Conservation (phyloP, 1,140 invertebrate species). For the Drosophila rufa region DNA sequence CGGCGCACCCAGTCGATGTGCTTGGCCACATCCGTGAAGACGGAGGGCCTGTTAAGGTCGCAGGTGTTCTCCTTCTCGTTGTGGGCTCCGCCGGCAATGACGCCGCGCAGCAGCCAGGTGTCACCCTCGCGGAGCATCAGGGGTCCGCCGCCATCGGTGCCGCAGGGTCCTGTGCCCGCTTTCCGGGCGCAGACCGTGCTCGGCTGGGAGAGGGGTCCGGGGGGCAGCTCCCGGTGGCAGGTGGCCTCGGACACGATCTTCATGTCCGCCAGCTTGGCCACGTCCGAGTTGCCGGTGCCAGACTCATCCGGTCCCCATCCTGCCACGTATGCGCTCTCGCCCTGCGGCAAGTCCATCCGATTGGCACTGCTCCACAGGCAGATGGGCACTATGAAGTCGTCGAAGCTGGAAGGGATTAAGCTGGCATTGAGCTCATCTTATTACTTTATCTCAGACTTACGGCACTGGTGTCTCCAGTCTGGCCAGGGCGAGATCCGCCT, state of each 20-base stretch:
- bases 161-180: conserved; percentile 75
- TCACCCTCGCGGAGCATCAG: conserved; percentile 68
- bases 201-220: conserved; percentile 44
- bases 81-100: conserved; percentile 55
- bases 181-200: conserved; percentile 79
- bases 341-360: conserved; percentile 41
- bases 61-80: conserved; percentile 46
- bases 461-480: conserved; percentile 69
- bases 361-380: conserved; percentile 86
- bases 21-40: conserved; percentile 81
- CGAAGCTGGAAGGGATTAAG: conserved; percentile 62
- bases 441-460: conserved; percentile 24
- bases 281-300: conserved; percentile 84
- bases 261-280: conserved; percentile 86
- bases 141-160: conserved; percentile 77
- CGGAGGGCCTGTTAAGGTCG: conserved; percentile 67
- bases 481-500: conserved; percentile 86
- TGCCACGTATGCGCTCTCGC: conserved; percentile 80
- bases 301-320: conserved; percentile 88
- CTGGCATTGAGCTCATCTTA: neutral
- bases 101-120: conserved; percentile 73
- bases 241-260: conserved; percentile 86
- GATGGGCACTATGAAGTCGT: conserved; percentile 85
- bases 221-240: conserved; percentile 85
- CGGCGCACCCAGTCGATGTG: conserved; percentile 73